Conservation (phyloP, 1,140 invertebrate genomes). For the Nebria ingens region DNA sequence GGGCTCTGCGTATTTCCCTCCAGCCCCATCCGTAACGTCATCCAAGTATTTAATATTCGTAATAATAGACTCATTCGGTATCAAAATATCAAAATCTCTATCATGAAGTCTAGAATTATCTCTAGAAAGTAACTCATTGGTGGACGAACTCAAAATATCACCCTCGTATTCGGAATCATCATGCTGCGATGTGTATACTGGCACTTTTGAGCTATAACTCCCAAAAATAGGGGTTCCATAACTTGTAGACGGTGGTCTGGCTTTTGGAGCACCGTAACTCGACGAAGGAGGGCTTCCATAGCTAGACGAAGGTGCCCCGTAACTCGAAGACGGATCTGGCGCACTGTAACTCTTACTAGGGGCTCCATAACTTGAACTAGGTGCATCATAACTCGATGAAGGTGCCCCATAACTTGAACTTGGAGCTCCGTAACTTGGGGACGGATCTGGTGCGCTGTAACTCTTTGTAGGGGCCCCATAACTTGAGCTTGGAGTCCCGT, state of each 20-base stretch:
- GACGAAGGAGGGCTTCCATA: constrained; percentile 11
- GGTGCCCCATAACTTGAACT: constrained; percentile 16
- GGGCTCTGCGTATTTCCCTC: neutral
- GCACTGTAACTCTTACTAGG: neutral
- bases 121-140: neutral
- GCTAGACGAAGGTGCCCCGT: neutral
- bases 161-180: too few relatives aligned
- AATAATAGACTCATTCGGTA: neutral
- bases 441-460: constrained; percentile 15
- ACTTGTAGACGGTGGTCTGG: constrained; percentile 5
- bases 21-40: neutral
- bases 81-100: neutral
- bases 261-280: constrained; percentile 12
- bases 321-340: neutral
- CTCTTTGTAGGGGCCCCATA: constrained; percentile 12
- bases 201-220: neutral
- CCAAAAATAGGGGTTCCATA: constrained; percentile 8
- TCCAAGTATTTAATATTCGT: neutral
- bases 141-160: neutral
- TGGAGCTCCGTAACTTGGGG: constrained; percentile 13
- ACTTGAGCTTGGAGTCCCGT: constrained; percentile 10
- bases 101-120: neutral
- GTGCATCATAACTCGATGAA: constrained; percentile 15
- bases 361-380: constrained; percentile 5
- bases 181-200: neutral